Base-by-base conservation (phyloP, 2,888 invertebrate genomes). In the Papilio protenor region DNA sequence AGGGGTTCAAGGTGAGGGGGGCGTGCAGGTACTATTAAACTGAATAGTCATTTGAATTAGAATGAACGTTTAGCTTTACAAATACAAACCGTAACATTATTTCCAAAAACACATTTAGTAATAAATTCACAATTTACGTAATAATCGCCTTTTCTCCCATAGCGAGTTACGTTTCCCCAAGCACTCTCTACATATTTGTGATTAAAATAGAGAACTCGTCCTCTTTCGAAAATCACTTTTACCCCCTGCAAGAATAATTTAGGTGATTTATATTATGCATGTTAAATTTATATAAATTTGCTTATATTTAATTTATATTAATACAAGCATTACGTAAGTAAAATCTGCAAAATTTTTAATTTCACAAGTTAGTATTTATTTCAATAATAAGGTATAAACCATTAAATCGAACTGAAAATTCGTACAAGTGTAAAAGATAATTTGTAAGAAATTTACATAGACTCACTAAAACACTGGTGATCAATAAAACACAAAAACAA, bases 11-110 rank as follows among this genome's bases (percentile, higher is more conserved):
- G 40, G 40, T 6, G 40, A 40, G 8, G 40, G 40, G 0, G 40
- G 8, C 5, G 40, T 40, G 40, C 40, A 40, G 40, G 8, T 40
- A 40, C 40, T 8, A 40, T 40, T 12, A 21, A 11, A 23, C 27
- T 10, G 27, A 23, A 16, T 0, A 23, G 23, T 61, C 21, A 14
- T 23, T 64, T 64, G 4, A 27, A 27, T 27, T 23, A 8, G 16
- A 14, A 27, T 64, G 27, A 14, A 18, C n/a, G 11, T 33, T n/a
- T 66, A 21, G 11, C 11, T 10, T 11, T 16, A 49, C 27, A 8
- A 45, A 52, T 72, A 81, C 84, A 77, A 73, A 86, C 88, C 84
- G 87, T 82, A 8, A 87, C 78, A 73, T 89, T 88, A 77, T 89
- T 87, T 16, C 70, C 79, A 83, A 85, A 81, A 4, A 77, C 47